These are phyloP conservation scores for Heterodera schachtii DNA, from an alignment of 1,140 invertebrate species.

Conservation along the genomic window DNA sequence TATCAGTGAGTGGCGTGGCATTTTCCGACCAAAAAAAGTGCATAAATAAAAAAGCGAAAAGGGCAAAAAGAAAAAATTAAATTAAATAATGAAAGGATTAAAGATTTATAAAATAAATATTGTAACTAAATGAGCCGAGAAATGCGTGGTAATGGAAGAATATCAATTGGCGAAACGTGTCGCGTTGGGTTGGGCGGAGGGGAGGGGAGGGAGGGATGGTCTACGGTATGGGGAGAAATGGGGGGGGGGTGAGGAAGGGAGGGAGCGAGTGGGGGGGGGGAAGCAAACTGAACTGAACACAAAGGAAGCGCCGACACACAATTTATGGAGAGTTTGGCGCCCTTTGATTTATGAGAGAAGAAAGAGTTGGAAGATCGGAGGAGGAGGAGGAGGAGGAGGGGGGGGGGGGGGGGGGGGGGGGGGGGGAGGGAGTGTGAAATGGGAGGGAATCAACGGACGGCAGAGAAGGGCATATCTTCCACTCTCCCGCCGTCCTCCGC, in stretches of 20 bases:
- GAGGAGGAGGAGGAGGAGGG: neutral
- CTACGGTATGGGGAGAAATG: neutral
- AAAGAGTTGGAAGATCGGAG: neutral
- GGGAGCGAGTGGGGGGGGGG: neutral
- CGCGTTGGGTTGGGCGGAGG: too few relatives aligned
- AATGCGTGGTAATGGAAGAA: too few relatives aligned
- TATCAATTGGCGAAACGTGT: neutral
- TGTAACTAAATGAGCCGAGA: too few relatives aligned
- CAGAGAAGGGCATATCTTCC: too few relatives aligned
- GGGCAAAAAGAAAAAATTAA: too few relatives aligned
- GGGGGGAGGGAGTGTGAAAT: neutral
- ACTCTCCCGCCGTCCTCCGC: too few relatives aligned
- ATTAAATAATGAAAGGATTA: too few relatives aligned
- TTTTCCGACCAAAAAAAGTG: too few relatives aligned
- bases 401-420: neutral
- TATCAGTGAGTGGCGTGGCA: too few relatives aligned
- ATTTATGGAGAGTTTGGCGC: slow-evolving; percentile 20
- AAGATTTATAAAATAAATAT: too few relatives aligned
- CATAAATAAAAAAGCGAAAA: too few relatives aligned
- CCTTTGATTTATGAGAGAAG: slow-evolving; percentile 7
- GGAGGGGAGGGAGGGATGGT: neutral
- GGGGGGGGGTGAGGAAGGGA: neutral
- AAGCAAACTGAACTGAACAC: neutral
- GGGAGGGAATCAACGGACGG: too few relatives aligned
- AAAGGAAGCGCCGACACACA: slow-evolving; percentile 12